Evolutionary conservation across 2,888 invertebrate species (phyloP), one percentile per base, ranked within the genome.

Genomic region (Drosophila multiciliata): DNA sequence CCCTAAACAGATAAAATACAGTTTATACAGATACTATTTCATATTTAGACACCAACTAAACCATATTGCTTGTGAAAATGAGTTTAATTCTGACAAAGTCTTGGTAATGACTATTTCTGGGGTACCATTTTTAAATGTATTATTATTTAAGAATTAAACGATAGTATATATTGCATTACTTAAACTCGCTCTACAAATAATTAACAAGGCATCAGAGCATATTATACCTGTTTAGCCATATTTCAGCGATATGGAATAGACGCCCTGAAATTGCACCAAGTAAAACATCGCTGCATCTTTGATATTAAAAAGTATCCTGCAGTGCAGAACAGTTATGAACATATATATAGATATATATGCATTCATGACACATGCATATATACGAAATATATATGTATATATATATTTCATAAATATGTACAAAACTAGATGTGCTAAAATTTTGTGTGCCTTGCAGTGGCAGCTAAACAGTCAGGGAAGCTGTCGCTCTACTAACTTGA

Each of bases 261-360:
- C n/a, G n/a, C 11, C 3, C 55, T 29, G 4, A 35, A 49, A 29
- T 49, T 66, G 87, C 87, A 89, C 76, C 72, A 80, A 83, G 74
- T 79, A 58, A 59, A 62, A 66, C 54, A 61, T 55, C 61, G 58
- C 66, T 52, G 54, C 69, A 52, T 38, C 40, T 57, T 45, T 63
- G 65, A 80, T 89, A 87, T 87, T 87, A 87, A 76, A 85, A 84
- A 80, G 73, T 59, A 58, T 75, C 89, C 87, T 63, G 84, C 73
- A 67, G 87, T 61, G 89, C 69, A 52, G 53, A 20, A 49, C 74
- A 77, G 63, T 66, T 62, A 62, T 15, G 9, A 29, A 57, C 29
- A 40, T 40, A 32, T 38, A 62, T 59, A 53, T 33, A 29, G 33
- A 38, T 63, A 63, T 45, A 26, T 9, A 54, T 54, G 12, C 42